A percentile compares a stretch with the other conserved stretches of the same genome.
Evolutionary conservation across 2,797 vertebrate genomes (phyloP).

Genomic region (Melanotaenia boesemani): DNA sequence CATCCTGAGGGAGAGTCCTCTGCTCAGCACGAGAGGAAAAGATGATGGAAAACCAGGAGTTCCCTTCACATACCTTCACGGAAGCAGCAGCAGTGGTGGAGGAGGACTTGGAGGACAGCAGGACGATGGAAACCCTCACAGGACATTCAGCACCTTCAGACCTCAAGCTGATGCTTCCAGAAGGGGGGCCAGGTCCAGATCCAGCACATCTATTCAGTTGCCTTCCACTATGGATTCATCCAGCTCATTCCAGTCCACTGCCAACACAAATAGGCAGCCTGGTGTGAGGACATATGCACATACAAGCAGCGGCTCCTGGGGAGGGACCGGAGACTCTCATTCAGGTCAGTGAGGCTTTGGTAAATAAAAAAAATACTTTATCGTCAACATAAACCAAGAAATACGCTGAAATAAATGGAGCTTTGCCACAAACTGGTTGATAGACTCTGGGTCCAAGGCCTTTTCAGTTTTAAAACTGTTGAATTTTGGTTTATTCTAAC

Average conservation of each 20-base stretch:
- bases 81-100: constrained; percentile 30
- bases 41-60: constrained; percentile 52
- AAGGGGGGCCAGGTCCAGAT: constrained; percentile 65
- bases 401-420: not conserved
- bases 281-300: constrained; percentile 50
- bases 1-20: constrained; percentile 76
- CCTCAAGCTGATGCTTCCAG: constrained; percentile 73
- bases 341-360: constrained; percentile 70
- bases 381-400: not conserved
- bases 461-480: too few relatives aligned
- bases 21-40: constrained; percentile 52
- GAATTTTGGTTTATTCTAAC: too few relatives aligned
- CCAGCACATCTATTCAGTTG: constrained; percentile 62
- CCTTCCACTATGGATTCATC: constrained; percentile 72
- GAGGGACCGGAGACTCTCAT: constrained; percentile 62
- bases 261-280: constrained; percentile 69
- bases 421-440: not conserved
- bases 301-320: constrained; percentile 53
- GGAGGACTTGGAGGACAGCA: constrained; percentile 59
- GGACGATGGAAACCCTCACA: constrained; percentile 63
- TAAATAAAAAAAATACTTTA: not conserved
- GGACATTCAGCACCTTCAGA: constrained; percentile 81
- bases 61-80: constrained; percentile 63
- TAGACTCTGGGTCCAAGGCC: too few relatives aligned
- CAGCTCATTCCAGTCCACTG: constrained; percentile 68